A percentile compares a stretch with the other conserved stretches of the same genome.
Evolutionary conservation across 1,140 invertebrate species (phyloP).

Genomic region (Pollicipes pollicipes): DNA sequence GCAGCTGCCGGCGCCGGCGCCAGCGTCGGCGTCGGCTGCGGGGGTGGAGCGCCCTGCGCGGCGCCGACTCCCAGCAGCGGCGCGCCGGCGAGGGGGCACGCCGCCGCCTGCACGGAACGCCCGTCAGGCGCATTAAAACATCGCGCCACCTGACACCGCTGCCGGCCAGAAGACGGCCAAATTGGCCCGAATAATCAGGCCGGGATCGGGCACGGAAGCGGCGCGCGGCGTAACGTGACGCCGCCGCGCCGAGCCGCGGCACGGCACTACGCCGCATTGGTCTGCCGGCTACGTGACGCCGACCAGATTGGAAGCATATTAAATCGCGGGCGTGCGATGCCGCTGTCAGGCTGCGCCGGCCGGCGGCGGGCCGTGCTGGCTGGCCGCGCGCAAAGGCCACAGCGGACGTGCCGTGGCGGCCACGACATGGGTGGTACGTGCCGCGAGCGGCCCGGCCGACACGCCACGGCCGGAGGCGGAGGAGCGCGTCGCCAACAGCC

Average conservation of each 20-base stretch:
- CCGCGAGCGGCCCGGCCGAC: no score
- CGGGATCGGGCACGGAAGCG: no score
- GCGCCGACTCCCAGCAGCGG: background rate
- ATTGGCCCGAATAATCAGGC: background rate
- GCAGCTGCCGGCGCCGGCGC: no score
- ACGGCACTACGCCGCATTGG: no score
- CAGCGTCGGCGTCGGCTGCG: background rate
- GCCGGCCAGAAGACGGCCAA: background rate
- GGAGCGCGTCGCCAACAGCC: no score
- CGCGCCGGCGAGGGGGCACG: no score
- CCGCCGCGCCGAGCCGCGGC: no score
- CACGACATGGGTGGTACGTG: background rate
- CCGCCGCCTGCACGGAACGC: no score
- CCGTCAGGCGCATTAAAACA: no score
- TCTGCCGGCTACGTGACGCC: background rate
- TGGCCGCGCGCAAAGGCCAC: background rate
- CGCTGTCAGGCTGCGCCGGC: background rate
- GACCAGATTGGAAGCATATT: background rate
- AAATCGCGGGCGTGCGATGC: background rate
- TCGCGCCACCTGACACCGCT: background rate
- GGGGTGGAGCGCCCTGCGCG: background rate
- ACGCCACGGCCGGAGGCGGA: no score
- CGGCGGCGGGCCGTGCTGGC: background rate
- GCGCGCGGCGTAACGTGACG: background rate
- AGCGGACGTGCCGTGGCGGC: no score